Evolutionary conservation across 1,140 invertebrate genomes (phyloP), one percentile per base, ranked within the genome.

Genomic region (Lasioglossum baleicum): DNA sequence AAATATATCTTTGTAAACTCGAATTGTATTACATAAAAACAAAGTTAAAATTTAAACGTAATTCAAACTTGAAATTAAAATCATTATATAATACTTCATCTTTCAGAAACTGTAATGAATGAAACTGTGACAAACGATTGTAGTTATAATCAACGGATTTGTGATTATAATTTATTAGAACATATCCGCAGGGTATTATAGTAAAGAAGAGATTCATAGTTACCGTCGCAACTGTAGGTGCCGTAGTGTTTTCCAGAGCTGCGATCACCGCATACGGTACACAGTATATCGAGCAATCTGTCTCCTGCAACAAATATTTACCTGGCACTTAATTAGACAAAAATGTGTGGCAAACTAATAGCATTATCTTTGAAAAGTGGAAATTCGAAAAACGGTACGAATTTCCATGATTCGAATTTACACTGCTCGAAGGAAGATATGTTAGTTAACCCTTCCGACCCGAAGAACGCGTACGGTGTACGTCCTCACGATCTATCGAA

Each of bases 161-260:
- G 68, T 65, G 72, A 51, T 72, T 58, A 7, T n/a, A n/a, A n/a
- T 58, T 40, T 31, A 40, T 51, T 17, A 20, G 15, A 15, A 56
- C 53, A 56, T 61, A 53, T n/a, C 6, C 48, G 44, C 13, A 10
- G 7, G 74, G 68, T 2, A 70, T 81, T 80, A 61, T 56, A 68
- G 58, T 71, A 44, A 63, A 79, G 51, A 70, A 82, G 65, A 72
- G 63, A 71, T 80, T 70, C 82, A 70, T 87, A 79, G 81, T 96
- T 95, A 99, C 98, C 97, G 94, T 99, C 98, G 92, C 98, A 99
- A 90, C 97, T 98, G 94, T 98, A 99, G 88, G 99, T 98, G 74
- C 98, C 98, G 94, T 99, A 99, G 93, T 99, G 98, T 94, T 99
- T 99, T 81, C 98, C 98, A 26, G 97, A 98, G 92, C 98, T 99